These are phyloP conservation scores for Girardinus metallicus DNA, from an alignment of 2,797 vertebrate species.

Conservation along the genomic window DNA sequence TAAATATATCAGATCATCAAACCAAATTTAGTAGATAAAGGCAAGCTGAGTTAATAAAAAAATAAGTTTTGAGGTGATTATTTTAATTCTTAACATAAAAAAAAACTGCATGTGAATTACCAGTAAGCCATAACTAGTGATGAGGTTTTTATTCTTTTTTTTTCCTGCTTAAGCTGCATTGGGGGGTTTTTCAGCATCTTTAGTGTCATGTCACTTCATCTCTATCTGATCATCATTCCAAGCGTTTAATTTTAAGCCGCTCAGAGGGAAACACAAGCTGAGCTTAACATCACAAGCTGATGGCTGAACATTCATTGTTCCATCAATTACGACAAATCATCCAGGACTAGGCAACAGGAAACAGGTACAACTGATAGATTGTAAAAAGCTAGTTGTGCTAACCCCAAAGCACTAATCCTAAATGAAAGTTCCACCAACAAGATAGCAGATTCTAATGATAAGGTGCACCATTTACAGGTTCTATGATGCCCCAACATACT, in stretches of 20 bases:
- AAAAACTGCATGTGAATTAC: background rate
- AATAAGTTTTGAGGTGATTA: background rate
- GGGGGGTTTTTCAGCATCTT: background rate
- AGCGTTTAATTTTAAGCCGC: background rate
- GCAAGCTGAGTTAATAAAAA: background rate
- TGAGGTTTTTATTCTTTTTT: background rate
- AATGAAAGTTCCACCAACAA: no score
- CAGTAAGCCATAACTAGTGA: background rate
- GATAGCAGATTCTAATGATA: no score
- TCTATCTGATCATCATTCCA: background rate
- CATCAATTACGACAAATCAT: background rate
- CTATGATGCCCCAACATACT: no score
- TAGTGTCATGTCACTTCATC: background rate
- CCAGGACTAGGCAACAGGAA: background rate
- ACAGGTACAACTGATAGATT: background rate
- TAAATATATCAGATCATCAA: background rate
- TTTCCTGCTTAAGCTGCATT: background rate
- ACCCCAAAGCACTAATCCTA: no score
- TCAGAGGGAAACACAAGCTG: background rate
- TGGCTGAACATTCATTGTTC: background rate
- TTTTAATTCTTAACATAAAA: background rate
- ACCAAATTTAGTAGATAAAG: background rate
- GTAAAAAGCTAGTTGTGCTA: no score
- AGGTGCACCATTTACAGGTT: no score
- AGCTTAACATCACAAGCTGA: background rate